phyloP scores from a whole-genome alignment of 2,888 invertebrate species.

The Cloeon dipterum region DNA sequence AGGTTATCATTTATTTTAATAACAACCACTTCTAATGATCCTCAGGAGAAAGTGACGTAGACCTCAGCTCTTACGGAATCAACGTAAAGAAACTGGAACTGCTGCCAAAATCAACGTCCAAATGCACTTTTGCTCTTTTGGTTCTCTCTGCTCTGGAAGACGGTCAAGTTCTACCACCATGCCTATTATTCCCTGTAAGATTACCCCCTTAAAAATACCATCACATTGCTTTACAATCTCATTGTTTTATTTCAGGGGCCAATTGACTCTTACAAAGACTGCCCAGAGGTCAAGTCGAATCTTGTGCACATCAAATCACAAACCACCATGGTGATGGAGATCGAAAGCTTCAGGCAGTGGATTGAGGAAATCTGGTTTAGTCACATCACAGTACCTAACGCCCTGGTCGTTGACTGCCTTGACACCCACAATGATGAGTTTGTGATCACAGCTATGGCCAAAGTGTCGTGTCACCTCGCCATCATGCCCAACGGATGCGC shows the following conservation, averaged over 20 bases:
- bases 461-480: background rate
- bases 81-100: background rate
- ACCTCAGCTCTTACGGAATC: too few relatives aligned
- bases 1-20: too few relatives aligned
- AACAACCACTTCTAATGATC: too few relatives aligned
- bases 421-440: background rate
- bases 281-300: background rate
- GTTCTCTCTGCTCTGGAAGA: background rate
- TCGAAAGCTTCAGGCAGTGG: background rate
- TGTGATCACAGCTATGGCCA: background rate
- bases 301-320: background rate
- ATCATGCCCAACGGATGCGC: background rate
- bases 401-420: background rate
- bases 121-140: background rate
- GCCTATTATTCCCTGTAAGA: background rate
- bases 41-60: too few relatives aligned
- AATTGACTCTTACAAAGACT: background rate
- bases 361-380: slow-evolving; percentile 1
- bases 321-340: background rate
- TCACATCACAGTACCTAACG: background rate
- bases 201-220: background rate
- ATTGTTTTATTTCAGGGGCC: background rate
- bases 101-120: background rate
- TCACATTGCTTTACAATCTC: background rate
- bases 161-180: background rate